Evolutionary conservation across 2,888 invertebrate species (phyloP), one percentile per base, ranked within the genome.

Genomic region (Acronicta leporina): DNA sequence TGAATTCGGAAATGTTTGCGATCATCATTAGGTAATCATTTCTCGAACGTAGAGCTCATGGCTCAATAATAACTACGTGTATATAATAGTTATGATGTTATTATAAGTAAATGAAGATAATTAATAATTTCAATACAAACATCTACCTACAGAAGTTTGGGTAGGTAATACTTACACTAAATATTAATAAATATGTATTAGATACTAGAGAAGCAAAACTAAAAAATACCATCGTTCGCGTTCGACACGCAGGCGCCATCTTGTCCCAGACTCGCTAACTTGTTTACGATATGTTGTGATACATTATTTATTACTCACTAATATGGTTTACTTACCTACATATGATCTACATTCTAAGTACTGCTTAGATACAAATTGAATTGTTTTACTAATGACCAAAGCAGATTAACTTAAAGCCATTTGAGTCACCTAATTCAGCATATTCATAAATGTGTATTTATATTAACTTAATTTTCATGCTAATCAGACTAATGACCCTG

Each of bases 161-260:
- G 33, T n/a, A n/a, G n/a, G n/a, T 58, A 30, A 47, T 13, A 20
- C 20, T 20, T 20, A 69, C 14, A 54, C 30, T 40, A 52, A 68
- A 67, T 72, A 68, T 46, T 55, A 55, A 9, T 14, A 67, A 35
- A 4, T 20, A 20, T 20, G 2, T 3, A 2, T 20, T 33, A 11
- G 11, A 10, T 50, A 47, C 47, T 51, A 30, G 33, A 45, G 46
- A 67, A 51, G 15, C 44, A 42, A 48, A 48, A 45, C 44, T 40
- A 50, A 68, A n/a, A 63, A 44, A 45, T 9, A 14, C 35, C n/a
- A 49, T 35, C 73, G 73, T 73, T n/a, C n/a, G n/a, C n/a, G n/a
- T n/a, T 63, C 45, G 33, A 14, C 13, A 63, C 56, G 68, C 68
- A 51, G 63, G 33, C 73, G 40, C 60, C 60, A 68, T 63, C 51